A percentile compares a stretch with the other conserved stretches of the same genome.
Conservation (phyloP, 2,113 vertebrate species). For the Carettochelys insculpta region DNA sequence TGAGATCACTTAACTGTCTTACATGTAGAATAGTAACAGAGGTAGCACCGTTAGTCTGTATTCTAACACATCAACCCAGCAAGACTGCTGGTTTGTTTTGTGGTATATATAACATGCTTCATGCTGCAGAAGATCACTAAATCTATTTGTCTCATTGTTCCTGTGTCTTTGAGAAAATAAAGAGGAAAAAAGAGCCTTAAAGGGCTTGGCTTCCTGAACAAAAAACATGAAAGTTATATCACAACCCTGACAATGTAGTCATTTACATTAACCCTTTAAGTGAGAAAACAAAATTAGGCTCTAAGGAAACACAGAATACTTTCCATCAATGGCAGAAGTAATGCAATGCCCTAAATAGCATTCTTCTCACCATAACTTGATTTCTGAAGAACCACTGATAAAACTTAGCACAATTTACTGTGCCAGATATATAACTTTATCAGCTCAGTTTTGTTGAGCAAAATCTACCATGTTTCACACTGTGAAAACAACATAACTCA, state of each 20-base stretch:
- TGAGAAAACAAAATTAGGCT: not conserved
- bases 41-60: no score
- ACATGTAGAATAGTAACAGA: no score
- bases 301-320: not conserved
- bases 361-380: not conserved
- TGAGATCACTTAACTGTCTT: not conserved
- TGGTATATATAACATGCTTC: accelerated
- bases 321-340: accelerated
- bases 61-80: no score
- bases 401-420: not conserved
- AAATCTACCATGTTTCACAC: not conserved
- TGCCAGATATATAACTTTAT: not conserved
- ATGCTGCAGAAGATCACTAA: not conserved
- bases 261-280: not conserved
- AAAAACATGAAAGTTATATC: not conserved
- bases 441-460: not conserved
- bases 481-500: not conserved
- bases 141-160: not conserved
- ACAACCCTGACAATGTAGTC: not conserved
- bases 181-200: not conserved
- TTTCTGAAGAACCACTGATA: not conserved
- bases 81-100: no score
- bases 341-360: not conserved
- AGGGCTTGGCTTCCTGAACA: not conserved
- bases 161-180: not conserved